phyloP scores from a whole-genome alignment of 2,113 vertebrate species.

The Oceanites oceanicus region DNA sequence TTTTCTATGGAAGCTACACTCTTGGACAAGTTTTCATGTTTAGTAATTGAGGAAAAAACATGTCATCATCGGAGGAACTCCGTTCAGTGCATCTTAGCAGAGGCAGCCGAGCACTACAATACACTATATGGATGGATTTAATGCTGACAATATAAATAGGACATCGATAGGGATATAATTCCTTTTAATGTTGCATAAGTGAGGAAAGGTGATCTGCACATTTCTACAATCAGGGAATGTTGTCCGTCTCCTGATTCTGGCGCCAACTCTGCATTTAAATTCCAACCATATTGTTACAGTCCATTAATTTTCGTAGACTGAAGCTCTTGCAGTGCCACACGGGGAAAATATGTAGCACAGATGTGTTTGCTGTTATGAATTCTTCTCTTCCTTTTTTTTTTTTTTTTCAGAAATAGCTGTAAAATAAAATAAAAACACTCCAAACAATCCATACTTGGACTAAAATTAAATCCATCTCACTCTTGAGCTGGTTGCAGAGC shows the following conservation, averaged over 20 bases:
- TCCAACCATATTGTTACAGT: constrained; percentile 41
- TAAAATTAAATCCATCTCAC: constrained; percentile 39
- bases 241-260: background rate
- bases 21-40: background rate
- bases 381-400: background rate
- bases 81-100: background rate
- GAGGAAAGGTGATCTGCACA: background rate
- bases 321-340: constrained; percentile 31
- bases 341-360: constrained; percentile 50
- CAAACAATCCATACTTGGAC: background rate
- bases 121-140: background rate
- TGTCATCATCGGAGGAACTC: background rate
- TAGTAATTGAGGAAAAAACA: background rate
- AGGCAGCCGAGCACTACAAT: background rate
- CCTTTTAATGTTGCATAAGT: background rate
- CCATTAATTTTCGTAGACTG: constrained; percentile 29
- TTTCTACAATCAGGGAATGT: background rate
- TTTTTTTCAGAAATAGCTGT: constrained; percentile 8
- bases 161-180: background rate
- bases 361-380: constrained; percentile 31
- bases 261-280: constrained; percentile 1
- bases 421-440: constrained; percentile 39
- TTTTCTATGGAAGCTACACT: background rate
- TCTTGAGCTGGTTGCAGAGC: background rate
- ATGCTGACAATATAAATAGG: background rate